Evolutionary conservation across 2,113 vertebrate genomes (phyloP).

Genomic region (Malurus cyaneus): DNA sequence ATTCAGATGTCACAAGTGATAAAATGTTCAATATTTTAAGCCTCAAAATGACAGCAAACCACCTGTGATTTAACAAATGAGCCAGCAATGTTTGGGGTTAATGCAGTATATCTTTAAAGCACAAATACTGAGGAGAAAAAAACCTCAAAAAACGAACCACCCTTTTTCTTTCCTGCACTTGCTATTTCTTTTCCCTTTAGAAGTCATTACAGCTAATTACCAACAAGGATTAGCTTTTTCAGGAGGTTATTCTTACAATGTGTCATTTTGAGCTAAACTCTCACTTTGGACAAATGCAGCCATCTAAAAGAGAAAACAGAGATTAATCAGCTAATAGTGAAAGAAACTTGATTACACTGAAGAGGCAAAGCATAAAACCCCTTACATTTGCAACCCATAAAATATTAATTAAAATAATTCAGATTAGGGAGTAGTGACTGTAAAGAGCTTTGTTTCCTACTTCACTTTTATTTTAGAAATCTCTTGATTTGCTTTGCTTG

Average conservation of each 20-base stretch:
- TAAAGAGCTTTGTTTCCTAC: neutral
- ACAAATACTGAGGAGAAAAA: neutral
- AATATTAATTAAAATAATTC: conserved; percentile 45
- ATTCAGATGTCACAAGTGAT: neutral
- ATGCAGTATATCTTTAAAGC: neutral
- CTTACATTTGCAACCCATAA: neutral
- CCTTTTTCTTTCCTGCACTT: neutral
- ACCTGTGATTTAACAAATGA: neutral
- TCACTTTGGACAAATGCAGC: neutral
- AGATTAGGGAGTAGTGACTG: neutral
- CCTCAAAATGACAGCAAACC: neutral
- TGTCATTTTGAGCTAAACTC: neutral
- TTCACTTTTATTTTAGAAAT: neutral
- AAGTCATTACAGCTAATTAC: neutral
- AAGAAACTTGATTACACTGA: conserved; percentile 22
- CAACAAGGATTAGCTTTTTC: neutral
- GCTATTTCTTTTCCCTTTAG: neutral
- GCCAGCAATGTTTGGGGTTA: neutral
- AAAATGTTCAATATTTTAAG: neutral
- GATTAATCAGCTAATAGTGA: conserved; percentile 30
- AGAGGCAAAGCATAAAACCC: neutral
- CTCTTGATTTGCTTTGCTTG: neutral
- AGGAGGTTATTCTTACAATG: neutral
- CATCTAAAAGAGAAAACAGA: conserved; percentile 3
- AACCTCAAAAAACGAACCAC: neutral